Evolutionary conservation across 2,797 vertebrate species (phyloP), one percentile per base, ranked within the genome.

Genomic region (Sebastes hubbsi): DNA sequence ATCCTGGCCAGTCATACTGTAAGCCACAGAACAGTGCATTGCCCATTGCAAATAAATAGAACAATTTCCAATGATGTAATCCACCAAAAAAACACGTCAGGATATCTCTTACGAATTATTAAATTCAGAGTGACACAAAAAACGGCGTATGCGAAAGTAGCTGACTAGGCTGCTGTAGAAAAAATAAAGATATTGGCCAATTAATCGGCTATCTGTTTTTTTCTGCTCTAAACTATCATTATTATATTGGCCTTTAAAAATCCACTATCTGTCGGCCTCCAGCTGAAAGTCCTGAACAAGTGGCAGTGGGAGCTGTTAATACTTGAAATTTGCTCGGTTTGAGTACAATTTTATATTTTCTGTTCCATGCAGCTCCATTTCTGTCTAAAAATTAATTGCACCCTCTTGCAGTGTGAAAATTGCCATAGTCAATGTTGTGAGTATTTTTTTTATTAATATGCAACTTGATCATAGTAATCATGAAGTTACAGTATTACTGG

Each of bases 271-370:
- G 3, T 46, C 42, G 42, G 1, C 42, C 6, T 46, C 16, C 16
- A 52, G 49, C 49, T 84, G n/a, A 71, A 84, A 29, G 59, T 74
- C 29, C 34, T 56, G 29, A 46, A 71, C 54, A 56, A 70, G 6
- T 10, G 46, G 46, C 54, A 68, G 58, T 25, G 13, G 46, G 13
- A 62, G 42, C 32, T 59, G 27, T 73, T 75, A 54, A 72, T 42
- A 65, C 54, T 70, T 75, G 25, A 77, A 49, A 75, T 56, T 34
- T 66, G 8, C 52, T 36, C 0, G 0, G 29, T 72, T 71, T 36
- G 20, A 81, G 38, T 36, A 27, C 59, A 75, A 77, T 49, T 18
- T 6, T 16, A 69, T 5, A 77, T 72, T 64, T 61, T 38, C 52
- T 34, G 24, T 77, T 36, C 16, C 6, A 32, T 34, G 6, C 14